These are phyloP conservation scores for Crotalus horridus DNA, from an alignment of 2,113 vertebrate genomes.

Conservation along the genomic window DNA sequence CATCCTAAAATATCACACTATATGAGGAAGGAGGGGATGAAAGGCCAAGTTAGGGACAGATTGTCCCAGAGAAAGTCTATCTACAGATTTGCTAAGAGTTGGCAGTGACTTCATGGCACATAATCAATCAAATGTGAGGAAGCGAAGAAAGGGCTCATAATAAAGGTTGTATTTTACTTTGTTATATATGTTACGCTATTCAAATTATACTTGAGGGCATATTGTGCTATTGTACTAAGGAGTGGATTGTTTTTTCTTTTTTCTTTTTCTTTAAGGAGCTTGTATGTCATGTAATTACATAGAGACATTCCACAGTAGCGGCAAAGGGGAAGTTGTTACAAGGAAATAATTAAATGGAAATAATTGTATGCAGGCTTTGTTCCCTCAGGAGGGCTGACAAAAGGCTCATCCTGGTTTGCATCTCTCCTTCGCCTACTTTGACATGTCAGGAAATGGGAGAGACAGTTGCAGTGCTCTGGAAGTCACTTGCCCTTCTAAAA, in stretches of 20 bases:
- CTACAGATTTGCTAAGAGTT: not conserved
- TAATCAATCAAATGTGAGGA: not conserved
- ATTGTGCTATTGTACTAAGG: not conserved
- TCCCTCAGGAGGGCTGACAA: not conserved
- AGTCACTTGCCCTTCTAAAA: too few species aligned
- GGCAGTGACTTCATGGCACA: not conserved
- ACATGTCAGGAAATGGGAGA: not conserved
- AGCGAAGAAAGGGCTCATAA: not conserved
- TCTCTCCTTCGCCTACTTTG: not conserved
- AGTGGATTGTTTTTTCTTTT: not conserved
- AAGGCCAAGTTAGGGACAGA: not conserved
- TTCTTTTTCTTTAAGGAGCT: too few species aligned
- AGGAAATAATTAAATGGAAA: conserved; percentile 5
- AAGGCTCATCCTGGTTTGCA: not conserved
- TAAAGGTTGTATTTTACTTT: not conserved
- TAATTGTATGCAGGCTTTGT: not conserved
- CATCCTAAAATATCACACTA: not conserved
- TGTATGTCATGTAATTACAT: not conserved
- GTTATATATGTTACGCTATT: not conserved
- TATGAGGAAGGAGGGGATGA: not conserved
- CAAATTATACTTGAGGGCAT: not conserved
- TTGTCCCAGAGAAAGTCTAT: not conserved
- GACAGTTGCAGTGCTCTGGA: not conserved
- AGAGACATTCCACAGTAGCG: not conserved
- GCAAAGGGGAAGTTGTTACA: not conserved